phyloP scores from a whole-genome alignment of 2,113 vertebrate species.

The Mustelus asterias region DNA sequence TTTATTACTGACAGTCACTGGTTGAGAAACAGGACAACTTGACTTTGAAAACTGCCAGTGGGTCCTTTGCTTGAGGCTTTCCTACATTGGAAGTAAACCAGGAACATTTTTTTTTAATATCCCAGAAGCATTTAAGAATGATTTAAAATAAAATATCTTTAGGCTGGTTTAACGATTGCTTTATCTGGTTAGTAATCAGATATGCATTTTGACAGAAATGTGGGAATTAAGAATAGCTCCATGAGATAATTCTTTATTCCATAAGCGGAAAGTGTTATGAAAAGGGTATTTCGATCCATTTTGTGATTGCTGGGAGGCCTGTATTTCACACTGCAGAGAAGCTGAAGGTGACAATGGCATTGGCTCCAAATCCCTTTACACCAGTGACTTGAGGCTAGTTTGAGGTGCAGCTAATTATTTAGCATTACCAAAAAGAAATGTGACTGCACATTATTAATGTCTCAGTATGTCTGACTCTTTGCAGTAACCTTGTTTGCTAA shows the following conservation, averaged over 20 bases:
- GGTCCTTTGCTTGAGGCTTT: neutral
- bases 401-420: neutral
- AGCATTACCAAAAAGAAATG: neutral
- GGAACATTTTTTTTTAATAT: neutral
- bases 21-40: neutral
- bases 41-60: neutral
- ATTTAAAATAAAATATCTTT: neutral
- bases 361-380: neutral
- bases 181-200: neutral
- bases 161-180: neutral
- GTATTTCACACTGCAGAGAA: neutral
- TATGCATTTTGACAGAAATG: neutral
- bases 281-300: neutral
- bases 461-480: neutral
- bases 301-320: neutral
- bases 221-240: neutral
- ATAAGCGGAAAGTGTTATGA: neutral
- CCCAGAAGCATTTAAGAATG: neutral
- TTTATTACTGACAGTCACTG: neutral
- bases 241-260: neutral
- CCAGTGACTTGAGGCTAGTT: neutral
- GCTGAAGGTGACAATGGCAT: neutral
- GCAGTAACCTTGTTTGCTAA: neutral
- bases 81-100: neutral
- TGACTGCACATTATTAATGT: neutral